A percentile compares a stretch with the other conserved stretches of the same genome.
These are phyloP conservation scores for Eolophus roseicapilla DNA, from an alignment of 2,113 vertebrate genomes.

Conservation along the genomic window DNA sequence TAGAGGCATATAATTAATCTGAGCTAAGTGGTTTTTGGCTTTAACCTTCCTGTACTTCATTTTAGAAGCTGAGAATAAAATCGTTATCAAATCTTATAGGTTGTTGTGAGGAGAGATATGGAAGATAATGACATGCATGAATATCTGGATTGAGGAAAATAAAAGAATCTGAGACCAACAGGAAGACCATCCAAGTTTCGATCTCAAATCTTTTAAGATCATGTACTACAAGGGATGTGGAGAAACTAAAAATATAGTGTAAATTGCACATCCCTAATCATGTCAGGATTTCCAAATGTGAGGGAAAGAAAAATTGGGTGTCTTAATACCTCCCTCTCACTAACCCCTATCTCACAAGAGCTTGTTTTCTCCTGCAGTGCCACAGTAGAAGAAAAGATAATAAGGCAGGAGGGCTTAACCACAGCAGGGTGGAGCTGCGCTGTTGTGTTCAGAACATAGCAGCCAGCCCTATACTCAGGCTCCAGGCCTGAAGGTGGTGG, in stretches of 20 bases:
- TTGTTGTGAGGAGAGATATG: background rate
- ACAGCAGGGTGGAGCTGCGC: background rate
- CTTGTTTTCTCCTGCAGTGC: background rate
- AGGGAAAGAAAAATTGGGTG: background rate
- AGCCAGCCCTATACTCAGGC: background rate
- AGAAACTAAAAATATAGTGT: background rate
- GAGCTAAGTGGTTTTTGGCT: background rate
- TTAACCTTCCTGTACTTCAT: background rate
- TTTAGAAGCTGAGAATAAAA: background rate
- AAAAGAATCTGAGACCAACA: background rate
- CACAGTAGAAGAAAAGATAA: background rate
- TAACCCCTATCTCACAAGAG: background rate
- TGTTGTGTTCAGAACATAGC: background rate
- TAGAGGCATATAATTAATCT: background rate
- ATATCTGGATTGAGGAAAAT: background rate
- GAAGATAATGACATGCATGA: background rate
- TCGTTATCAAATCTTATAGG: background rate
- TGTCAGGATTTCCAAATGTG: background rate
- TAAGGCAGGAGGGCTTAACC: background rate
- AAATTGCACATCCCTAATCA: background rate
- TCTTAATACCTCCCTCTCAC: background rate
- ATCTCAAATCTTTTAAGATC: background rate
- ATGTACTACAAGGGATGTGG: background rate
- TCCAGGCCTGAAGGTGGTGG: background rate
- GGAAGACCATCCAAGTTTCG: background rate